These are phyloP conservation scores for Hormaphis cornu DNA, from an alignment of 1,140 invertebrate genomes.

Conservation along the genomic window DNA sequence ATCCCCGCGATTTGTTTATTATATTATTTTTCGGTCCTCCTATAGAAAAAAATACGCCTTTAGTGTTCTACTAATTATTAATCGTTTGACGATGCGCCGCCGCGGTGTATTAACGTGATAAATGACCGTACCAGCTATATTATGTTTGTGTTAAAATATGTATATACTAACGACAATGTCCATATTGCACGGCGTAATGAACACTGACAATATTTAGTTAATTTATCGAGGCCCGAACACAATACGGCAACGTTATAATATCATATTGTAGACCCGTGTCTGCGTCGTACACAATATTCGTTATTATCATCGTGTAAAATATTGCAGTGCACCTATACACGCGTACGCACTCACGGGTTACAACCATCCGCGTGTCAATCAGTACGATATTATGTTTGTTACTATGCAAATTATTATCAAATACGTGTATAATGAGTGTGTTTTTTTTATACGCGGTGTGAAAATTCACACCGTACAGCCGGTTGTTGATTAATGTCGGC, in stretches of 20 bases:
- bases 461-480: too few species aligned
- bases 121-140: conserved; percentile 21
- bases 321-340: too few species aligned
- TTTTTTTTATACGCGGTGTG: too few species aligned
- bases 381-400: too few species aligned
- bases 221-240: conserved; percentile 15
- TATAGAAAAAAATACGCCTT: background rate
- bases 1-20: background rate
- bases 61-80: conserved; percentile 17
- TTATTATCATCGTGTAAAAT: too few species aligned
- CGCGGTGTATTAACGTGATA: conserved; percentile 17
- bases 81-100: conserved; percentile 7
- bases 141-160: conserved; percentile 28
- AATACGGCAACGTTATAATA: background rate
- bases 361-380: too few species aligned
- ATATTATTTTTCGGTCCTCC: background rate
- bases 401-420: too few species aligned
- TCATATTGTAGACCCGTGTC: background rate
- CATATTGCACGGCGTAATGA: background rate
- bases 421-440: too few species aligned
- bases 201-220: conserved; percentile 27
- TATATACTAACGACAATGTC: background rate
- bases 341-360: too few species aligned
- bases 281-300: too few species aligned
- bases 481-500: too few species aligned